Percentiles rank a stretch among this genome's conserved stretches.
Evolutionary conservation across 2,797 vertebrate genomes (phyloP).

Genomic region (Gorsachius magnificus): DNA sequence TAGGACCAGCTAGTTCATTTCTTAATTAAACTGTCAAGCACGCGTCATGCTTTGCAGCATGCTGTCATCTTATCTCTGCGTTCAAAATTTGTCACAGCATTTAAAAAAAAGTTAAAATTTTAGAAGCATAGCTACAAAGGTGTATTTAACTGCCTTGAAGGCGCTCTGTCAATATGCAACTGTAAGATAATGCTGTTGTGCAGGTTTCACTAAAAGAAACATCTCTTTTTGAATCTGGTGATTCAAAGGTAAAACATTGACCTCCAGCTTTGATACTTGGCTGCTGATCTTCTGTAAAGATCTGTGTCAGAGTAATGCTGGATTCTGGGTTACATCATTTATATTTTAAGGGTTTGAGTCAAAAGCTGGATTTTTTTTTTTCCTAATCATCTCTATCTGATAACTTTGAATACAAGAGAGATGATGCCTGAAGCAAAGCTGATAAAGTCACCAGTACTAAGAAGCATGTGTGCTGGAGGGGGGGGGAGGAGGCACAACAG

Average conservation of each 20-base stretch:
- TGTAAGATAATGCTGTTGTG: neutral
- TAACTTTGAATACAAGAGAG: neutral
- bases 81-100: neutral
- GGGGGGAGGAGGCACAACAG: neutral
- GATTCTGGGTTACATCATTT: constrained; percentile 4
- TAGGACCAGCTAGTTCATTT: neutral
- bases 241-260: neutral
- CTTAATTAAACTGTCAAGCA: neutral
- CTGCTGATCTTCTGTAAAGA: neutral
- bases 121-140: neutral
- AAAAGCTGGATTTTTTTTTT: constrained; percentile 26
- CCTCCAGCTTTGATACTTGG: neutral
- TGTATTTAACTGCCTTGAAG: neutral
- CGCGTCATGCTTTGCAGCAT: neutral
- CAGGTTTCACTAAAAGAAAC: neutral
- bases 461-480: neutral
- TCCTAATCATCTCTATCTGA: neutral
- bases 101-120: neutral
- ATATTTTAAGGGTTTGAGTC: constrained; percentile 2
- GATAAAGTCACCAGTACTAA: constrained; percentile 37
- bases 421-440: neutral
- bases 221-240: neutral
- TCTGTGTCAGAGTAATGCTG: neutral
- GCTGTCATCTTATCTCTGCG: neutral
- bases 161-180: neutral